A percentile compares a stretch with the other conserved stretches of the same genome.
phyloP scores from a whole-genome alignment of 2,113 vertebrate species.

The Serilophus lunatus region DNA sequence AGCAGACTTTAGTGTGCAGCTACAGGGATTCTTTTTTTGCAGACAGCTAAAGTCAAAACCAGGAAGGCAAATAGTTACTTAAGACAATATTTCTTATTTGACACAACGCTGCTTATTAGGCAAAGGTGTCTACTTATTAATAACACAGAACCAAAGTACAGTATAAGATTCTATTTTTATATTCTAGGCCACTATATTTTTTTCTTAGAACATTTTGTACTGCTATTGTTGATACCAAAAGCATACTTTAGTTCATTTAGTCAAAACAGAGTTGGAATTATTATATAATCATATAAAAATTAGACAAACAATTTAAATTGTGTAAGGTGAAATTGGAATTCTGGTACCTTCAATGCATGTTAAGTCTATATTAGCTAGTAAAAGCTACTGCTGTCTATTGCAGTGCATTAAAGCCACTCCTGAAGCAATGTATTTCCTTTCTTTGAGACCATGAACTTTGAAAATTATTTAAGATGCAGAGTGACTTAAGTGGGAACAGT shows the following conservation, averaged over 20 bases:
- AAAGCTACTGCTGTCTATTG: not conserved
- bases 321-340: not conserved
- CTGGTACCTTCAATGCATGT: rapidly evolving
- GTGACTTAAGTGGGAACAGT: not conserved
- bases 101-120: not conserved
- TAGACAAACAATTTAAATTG: not conserved
- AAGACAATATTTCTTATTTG: not conserved
- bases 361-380: not conserved
- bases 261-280: not conserved
- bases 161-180: not conserved
- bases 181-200: rapidly evolving
- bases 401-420: not conserved
- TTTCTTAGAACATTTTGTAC: rapidly evolving
- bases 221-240: not conserved
- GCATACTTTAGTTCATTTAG: not conserved
- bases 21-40: not conserved
- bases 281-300: not conserved
- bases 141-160: not conserved
- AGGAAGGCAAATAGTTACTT: not conserved
- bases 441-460: not conserved
- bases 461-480: not conserved
- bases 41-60: not conserved
- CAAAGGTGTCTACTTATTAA: not conserved
- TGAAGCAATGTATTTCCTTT: not conserved
- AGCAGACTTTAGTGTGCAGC: not conserved